Conservation (phyloP, 2,888 invertebrate genomes). For the Agrochola lychnidis region DNA sequence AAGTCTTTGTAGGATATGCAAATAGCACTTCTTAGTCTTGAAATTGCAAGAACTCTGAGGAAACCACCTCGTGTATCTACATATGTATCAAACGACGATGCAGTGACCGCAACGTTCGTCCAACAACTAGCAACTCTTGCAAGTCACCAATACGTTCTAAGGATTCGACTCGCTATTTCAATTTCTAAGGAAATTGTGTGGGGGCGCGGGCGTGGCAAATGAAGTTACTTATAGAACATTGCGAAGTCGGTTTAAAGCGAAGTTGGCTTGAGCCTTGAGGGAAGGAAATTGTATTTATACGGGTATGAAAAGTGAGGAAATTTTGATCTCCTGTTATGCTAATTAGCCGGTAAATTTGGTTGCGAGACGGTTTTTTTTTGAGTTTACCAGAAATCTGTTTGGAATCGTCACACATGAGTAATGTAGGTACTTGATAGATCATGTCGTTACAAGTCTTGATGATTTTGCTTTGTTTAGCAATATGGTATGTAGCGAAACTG, state of each 20-base stretch:
- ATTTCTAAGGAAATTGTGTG: constrained; percentile 65
- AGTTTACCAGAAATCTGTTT: neutral
- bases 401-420: neutral
- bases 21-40: too few species aligned
- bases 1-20: neutral
- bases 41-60: too few species aligned
- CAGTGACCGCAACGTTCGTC: neutral
- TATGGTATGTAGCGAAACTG: too few species aligned
- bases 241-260: constrained; percentile 13
- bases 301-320: constrained; percentile 28
- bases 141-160: constrained; percentile 52
- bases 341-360: neutral
- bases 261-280: constrained; percentile 10
- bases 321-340: constrained; percentile 30
- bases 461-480: neutral
- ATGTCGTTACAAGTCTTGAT: neutral
- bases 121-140: constrained; percentile 10
- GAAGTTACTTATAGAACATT: constrained; percentile 40
- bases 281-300: constrained; percentile 35
- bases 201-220: constrained; percentile 38
- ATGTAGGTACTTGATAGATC: neutral
- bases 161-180: constrained; percentile 72
- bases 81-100: neutral
- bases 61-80: too few species aligned
- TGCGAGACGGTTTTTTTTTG: neutral